These are phyloP conservation scores for Trachymyrmex septentrionalis DNA, from an alignment of 1,140 invertebrate species.

Conservation along the genomic window DNA sequence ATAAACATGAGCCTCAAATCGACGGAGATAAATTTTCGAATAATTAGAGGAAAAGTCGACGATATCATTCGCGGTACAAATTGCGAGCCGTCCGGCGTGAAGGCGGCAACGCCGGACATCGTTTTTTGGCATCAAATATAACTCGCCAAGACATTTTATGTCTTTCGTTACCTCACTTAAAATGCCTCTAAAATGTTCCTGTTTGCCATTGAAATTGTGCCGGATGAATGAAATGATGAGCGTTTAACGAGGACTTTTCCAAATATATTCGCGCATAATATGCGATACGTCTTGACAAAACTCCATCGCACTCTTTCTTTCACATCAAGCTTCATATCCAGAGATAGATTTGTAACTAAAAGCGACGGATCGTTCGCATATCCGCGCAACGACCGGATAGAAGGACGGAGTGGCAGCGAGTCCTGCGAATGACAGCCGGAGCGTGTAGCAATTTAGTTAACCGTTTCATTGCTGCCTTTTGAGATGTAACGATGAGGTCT, in stretches of 20 bases:
- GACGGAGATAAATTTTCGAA: slow-evolving; percentile 82
- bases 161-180: slow-evolving; percentile 61
- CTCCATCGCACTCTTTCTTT: neutral
- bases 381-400: slow-evolving; percentile 22
- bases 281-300: neutral
- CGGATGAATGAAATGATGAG: neutral
- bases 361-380: slow-evolving; percentile 43
- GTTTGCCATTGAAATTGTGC: neutral
- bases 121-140: slow-evolving; percentile 79
- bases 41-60: slow-evolving; percentile 82
- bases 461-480: slow-evolving; percentile 85
- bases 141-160: slow-evolving; percentile 48
- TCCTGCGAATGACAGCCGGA: slow-evolving; percentile 82
- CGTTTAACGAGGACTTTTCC: neutral
- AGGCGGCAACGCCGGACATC: slow-evolving; percentile 73
- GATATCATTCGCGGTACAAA: slow-evolving; percentile 84
- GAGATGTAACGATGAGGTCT: slow-evolving; percentile 84
- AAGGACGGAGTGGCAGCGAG: slow-evolving; percentile 39
- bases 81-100: slow-evolving; percentile 78
- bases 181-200: slow-evolving; percentile 14
- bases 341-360: slow-evolving; percentile 48
- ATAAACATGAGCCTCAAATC: slow-evolving; percentile 83
- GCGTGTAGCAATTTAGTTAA: slow-evolving; percentile 84
- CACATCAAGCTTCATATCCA: slow-evolving; percentile 14
- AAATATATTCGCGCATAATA: slow-evolving; percentile 7